Percentiles rank a stretch among this genome's conserved stretches.
Evolutionary conservation across 2,113 vertebrate genomes (phyloP).

Genomic region (Oostethus manadensis): DNA sequence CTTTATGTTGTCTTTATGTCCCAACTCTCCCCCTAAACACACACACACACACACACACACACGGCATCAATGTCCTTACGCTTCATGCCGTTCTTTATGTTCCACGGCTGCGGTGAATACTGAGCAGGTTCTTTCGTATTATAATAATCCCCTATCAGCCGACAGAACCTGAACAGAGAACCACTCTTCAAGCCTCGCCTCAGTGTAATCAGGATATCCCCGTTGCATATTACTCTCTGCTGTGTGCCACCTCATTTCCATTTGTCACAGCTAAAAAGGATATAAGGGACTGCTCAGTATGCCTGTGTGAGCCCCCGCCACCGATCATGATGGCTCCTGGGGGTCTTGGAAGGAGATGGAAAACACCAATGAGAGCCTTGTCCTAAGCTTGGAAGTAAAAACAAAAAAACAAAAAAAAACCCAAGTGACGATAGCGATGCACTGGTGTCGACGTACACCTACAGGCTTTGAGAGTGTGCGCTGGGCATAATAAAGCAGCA

Average conservation of each 20-base stretch:
- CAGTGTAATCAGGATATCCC: slow-evolving; percentile 16
- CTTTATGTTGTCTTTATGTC: too few species aligned
- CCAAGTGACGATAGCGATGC: slow-evolving; percentile 30
- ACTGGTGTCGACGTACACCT: neutral
- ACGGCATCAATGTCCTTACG: neutral
- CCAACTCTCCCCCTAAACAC: too few species aligned
- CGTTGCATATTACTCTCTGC: neutral
- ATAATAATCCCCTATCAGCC: slow-evolving; percentile 2
- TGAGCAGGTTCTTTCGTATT: slow-evolving; percentile 3
- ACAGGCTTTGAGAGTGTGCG: neutral
- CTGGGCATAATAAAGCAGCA: neutral
- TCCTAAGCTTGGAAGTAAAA: slow-evolving; percentile 20
- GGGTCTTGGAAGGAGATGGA: slow-evolving; percentile 45
- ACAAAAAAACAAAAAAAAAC: slow-evolving; percentile 36
- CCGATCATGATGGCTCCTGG: slow-evolving; percentile 48
- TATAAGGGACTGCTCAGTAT: slow-evolving; percentile 42
- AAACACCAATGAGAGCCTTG: slow-evolving; percentile 32
- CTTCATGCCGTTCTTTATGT: slow-evolving; percentile 2
- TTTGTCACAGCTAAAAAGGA: slow-evolving; percentile 35
- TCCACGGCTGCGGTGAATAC: neutral
- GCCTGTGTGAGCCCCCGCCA: slow-evolving; percentile 44
- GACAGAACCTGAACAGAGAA: neutral
- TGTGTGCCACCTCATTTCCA: slow-evolving; percentile 19
- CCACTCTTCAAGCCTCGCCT: slow-evolving; percentile 14
- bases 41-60: too few species aligned